Evolutionary conservation across 1,140 invertebrate species (phyloP).

Genomic region (Theocolax elegans): DNA sequence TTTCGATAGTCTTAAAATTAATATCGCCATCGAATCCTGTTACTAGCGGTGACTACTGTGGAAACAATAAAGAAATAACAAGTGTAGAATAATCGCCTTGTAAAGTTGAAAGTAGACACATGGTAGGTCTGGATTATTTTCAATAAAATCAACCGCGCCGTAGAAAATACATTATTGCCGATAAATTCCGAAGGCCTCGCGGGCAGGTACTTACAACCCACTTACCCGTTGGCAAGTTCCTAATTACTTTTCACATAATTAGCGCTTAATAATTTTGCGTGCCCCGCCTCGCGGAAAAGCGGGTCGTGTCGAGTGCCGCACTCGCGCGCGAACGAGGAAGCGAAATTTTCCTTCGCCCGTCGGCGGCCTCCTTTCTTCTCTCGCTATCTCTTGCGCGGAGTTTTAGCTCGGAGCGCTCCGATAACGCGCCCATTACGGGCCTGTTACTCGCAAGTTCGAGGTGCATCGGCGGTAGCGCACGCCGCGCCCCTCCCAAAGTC

Average conservation of each 20-base stretch:
- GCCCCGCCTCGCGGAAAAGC: too few species aligned
- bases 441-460: slow-evolving; percentile 20
- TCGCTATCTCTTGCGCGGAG: neutral
- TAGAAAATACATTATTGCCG: neutral
- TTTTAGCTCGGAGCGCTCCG: slow-evolving; percentile 1
- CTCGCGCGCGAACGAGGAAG: neutral
- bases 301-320: too few species aligned
- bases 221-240: slow-evolving; percentile 18
- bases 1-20: too few species aligned
- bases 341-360: neutral
- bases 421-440: slow-evolving; percentile 31
- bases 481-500: too few species aligned
- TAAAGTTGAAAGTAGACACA: too few species aligned
- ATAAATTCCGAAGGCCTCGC: slow-evolving; percentile 8
- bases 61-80: too few species aligned
- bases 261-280: slow-evolving; percentile 34
- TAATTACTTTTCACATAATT: slow-evolving; percentile 36
- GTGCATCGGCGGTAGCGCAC: neutral
- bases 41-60: too few species aligned
- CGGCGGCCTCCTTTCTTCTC: neutral
- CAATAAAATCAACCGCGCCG: neutral
- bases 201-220: slow-evolving; percentile 14
- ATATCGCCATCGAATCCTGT: too few species aligned
- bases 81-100: too few species aligned
- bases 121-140: too few species aligned